These are phyloP conservation scores for Lutjanus argentimaculatus DNA, from an alignment of 2,797 vertebrate species.

Conservation along the genomic window DNA sequence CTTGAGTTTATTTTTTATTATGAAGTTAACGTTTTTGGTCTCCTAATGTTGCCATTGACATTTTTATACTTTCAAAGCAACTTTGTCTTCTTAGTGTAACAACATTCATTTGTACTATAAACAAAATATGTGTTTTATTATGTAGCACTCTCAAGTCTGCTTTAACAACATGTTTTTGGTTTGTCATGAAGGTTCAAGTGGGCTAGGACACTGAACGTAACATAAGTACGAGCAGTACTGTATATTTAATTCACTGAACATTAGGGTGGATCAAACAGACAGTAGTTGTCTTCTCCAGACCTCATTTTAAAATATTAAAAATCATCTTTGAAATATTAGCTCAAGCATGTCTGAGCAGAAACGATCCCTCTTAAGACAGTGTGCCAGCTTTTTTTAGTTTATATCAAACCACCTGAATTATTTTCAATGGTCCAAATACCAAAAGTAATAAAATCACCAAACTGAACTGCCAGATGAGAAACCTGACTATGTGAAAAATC, in stretches of 20 bases:
- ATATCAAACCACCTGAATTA: neutral
- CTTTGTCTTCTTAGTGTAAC: constrained; percentile 8
- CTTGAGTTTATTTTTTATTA: constrained; percentile 14
- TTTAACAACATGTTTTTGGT: neutral
- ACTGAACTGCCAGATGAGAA: neutral
- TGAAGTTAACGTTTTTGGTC: constrained; percentile 13
- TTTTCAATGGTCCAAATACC: neutral
- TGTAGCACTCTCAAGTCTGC: neutral
- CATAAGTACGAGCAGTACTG: neutral
- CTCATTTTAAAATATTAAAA: neutral
- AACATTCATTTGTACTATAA: neutral
- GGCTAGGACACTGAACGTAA: neutral
- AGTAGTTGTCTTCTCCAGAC: neutral
- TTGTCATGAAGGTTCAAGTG: neutral
- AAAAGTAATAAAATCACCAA: neutral
- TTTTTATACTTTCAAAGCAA: constrained; percentile 20
- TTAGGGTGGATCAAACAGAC: neutral
- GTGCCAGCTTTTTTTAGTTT: neutral
- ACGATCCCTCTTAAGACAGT: constrained; percentile 1
- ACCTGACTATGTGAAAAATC: neutral
- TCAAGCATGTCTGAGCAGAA: neutral
- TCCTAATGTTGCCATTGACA: neutral
- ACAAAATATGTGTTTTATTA: neutral
- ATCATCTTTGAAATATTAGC: neutral
- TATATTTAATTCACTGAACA: neutral